These are phyloP conservation scores for Corella eumyota DNA, from an alignment of 23 tunicate genomes.

Conservation along the genomic window DNA sequence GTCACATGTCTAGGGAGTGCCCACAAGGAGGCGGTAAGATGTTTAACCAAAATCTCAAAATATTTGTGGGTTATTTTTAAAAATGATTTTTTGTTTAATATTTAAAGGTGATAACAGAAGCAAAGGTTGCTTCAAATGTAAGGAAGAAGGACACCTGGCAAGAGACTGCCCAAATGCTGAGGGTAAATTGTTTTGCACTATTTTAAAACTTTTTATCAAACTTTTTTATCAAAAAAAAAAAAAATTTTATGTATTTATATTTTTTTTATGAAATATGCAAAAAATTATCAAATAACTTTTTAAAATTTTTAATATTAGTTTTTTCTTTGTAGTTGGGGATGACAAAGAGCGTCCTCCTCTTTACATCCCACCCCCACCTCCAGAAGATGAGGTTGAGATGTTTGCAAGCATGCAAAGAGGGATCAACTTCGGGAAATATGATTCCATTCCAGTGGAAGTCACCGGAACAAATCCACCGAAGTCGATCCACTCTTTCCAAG, in stretches of 20 bases:
- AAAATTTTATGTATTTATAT: no score
- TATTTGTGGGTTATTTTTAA: background rate
- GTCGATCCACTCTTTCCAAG: slow-evolving; percentile 44
- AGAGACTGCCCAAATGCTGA: slow-evolving; percentile 19
- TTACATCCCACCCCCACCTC: slow-evolving; percentile 86
- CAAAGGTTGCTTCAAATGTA: slow-evolving; percentile 37
- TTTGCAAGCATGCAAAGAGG: slow-evolving; percentile 55
- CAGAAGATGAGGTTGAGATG: slow-evolving; percentile 82
- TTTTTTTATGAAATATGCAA: no score
- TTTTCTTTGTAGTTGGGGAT: slow-evolving; percentile 4
- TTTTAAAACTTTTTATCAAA: no score
- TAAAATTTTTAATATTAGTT: no score
- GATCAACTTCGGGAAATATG: slow-evolving; percentile 87
- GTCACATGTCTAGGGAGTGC: background rate
- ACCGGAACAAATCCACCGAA: slow-evolving; percentile 83
- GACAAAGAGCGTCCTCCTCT: slow-evolving; percentile 26
- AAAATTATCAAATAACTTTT: no score
- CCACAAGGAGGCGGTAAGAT: background rate
- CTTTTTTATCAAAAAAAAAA: no score
- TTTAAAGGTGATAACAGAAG: background rate
- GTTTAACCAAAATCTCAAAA: background rate
- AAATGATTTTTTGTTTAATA: background rate
- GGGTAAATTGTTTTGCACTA: no score
- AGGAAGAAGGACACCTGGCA: slow-evolving; percentile 37
- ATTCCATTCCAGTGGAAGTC: slow-evolving; percentile 82